Base-by-base conservation (phyloP, 2,888 invertebrate species). In the Metellina segmentata region DNA sequence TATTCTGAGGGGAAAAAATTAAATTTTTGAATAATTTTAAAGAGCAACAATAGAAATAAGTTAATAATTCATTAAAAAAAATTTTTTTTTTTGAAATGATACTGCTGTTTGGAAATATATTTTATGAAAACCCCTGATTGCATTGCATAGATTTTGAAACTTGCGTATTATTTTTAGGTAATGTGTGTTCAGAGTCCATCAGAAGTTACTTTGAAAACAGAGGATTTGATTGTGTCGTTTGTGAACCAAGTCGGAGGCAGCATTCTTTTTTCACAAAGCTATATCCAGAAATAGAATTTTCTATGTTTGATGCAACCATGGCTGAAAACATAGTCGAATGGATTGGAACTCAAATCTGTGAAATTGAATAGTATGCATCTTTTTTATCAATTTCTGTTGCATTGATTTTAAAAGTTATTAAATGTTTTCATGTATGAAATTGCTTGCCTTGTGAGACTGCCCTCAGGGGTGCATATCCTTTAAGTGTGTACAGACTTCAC, bases 321-420 rank as follows among this genome's bases (percentile, higher is more conserved):
- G 52, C 52, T 71, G 72, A 79, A 34, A 71, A 72, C 48, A 13
- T 87, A 52, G 49, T 79, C 52, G 79, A 87, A 16, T 87, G 87
- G 87, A 79, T 87, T 79, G 87, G 87, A 52, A n/a, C 78, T 9
- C 71, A 72, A 72, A 71, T 79, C 20, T 87, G 87, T 79, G 52
- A 52, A 48, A 72, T 87, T 20, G 51, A 70, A 52, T 51, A 61
- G 86, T 87, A 79, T 70, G 86, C 53, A 49, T 49, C 48, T n/a
- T 53, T 19, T 78, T 6, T 77, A 53, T 53, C 8, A 11, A 61
- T 61, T 61, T 61, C 13, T 9, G 16, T 8, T 61, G 61, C 11
- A 16, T 61, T 16, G 5, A 5, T 11, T 16, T 61, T 61, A 61
- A 61, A 61, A 61, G 6, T 8, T 61, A 0, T 61, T 61, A 0